Conservation (phyloP, 2,113 vertebrate species). For the Tautogolabrus adspersus region DNA sequence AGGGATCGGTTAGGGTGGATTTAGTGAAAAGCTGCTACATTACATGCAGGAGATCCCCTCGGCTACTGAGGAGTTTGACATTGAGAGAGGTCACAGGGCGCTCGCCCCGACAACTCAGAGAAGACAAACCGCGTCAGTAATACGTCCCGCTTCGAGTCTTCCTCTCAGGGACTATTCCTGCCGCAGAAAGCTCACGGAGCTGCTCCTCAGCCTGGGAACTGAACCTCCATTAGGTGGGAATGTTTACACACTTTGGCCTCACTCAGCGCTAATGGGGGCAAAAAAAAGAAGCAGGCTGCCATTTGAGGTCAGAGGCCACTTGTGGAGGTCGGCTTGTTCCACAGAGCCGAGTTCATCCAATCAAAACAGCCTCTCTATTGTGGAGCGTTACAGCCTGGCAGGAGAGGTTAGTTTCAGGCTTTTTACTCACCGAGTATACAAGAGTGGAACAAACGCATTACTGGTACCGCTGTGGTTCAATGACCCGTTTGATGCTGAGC, state of each 20-base stretch:
- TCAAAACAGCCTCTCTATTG: constrained; percentile 56
- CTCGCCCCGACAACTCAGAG: too few relatives aligned
- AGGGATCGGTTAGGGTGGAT: too few relatives aligned
- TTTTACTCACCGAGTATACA: constrained; percentile 24
- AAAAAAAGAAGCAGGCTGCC: not conserved
- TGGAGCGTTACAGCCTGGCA: constrained; percentile 24
- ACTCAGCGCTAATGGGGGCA: constrained; percentile 36
- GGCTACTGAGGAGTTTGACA: too few relatives aligned
- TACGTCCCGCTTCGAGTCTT: not conserved
- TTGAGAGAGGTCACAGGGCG: too few relatives aligned
- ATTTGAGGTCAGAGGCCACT: constrained; percentile 9
- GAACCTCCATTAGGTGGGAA: constrained; percentile 35
- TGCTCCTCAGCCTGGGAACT: constrained; percentile 51
- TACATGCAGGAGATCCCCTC: too few relatives aligned
- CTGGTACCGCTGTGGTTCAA: not conserved
- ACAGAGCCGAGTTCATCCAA: constrained; percentile 38
- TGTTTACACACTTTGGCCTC: constrained; percentile 37
- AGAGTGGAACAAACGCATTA: constrained; percentile 48
- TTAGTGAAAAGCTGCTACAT: too few relatives aligned
- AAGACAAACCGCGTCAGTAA: too few relatives aligned
- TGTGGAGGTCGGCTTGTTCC: constrained; percentile 7
- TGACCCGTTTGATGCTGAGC: not conserved
- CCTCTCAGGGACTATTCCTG: not conserved
- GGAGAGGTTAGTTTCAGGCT: constrained; percentile 42
- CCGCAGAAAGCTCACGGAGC: constrained; percentile 7